Evolutionary conservation across 2,113 vertebrate species (phyloP), one percentile per base, ranked within the genome.

Genomic region (Chelonoidis abingdonii): DNA sequence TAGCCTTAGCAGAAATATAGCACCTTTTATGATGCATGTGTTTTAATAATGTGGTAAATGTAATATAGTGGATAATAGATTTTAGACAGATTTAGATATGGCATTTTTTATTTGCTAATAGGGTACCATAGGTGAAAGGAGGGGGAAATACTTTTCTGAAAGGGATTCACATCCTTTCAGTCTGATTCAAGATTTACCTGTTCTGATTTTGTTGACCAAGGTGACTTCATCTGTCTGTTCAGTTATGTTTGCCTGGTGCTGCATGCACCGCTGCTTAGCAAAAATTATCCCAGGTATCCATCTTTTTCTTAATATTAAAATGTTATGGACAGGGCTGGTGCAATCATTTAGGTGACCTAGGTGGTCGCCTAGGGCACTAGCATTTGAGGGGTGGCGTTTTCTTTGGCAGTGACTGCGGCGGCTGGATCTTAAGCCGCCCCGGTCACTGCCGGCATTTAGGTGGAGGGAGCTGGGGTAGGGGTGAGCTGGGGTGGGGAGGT

Each of bases 1-100:
- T 4, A 84, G 53, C 13, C 59, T 89, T 72, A 62, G 49, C 9
- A 80, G 79, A 91, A 95, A 92, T 38, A 56, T 1, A 89, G 9
- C 19, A 65, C 13, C 44, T 88, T 88, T 88, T 72, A 65, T 13
- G 86, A 95, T 84, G 76, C 88, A 52, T 89, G 97, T 91, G 19
- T 93, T 97, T 95, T 91, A 94, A 85, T 96, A 94, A 91, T 17
- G 87, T 92, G 75, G 65, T 97, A 95, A 97, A 97, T 22, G 94
- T 95, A 93, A 83, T 89, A 65, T 76, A 24, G 50, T 94, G 24
- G 75, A 81, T 93, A 94, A 93, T 59, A 87, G 41, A 83, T 4
- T 93, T 79, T 8, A 84, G 53, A 83, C 2, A 5, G 47, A 69
- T 95, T 96, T 80, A 94, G 90, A 72, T 72, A 53, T 47, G 87